Evolutionary conservation across 2,113 vertebrate genomes (phyloP), one percentile per base, ranked within the genome.

Genomic region (Turnix velox): DNA sequence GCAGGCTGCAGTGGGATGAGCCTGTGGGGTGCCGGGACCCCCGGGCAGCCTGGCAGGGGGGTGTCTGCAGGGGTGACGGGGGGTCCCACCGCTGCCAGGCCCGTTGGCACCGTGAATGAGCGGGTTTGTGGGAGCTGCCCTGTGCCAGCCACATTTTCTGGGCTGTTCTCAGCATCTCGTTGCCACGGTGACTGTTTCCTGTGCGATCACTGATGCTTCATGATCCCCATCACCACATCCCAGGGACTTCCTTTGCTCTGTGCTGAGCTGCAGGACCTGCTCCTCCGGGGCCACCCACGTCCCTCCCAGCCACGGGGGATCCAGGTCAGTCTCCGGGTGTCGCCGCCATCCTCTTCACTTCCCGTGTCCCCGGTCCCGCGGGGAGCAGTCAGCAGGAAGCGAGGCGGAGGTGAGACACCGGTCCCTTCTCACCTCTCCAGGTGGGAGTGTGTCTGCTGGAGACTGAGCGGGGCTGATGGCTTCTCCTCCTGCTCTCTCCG

Each of bases 171-270:
- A 74, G 93, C 93, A 94, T 95, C 90, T 49, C 27, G 91, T 94
- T 93, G 74, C 87, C 94, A 95, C 58, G 85, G 94, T 93, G 93
- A 96, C 91, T 54, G 94, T 79, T 96, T 96, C 96, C 95, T 94
- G 94, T 92, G 77, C 12, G 48, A 86, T 87, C 58, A 87, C 52
- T 83, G 74, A 55, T 63, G 91, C 93, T 87, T 78, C 67, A 43
- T 2, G 18, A 93, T 95, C 66, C 85, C 1, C 1, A 49, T 86
- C 52, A 31, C 81, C 93, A 58, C 78, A 94, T 51, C 69, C 4
- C 12, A 73, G 73, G 30, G 73, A 69, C 82, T 96, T 94, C 93
- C 93, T 96, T 76, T 79, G 28, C 84, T 59, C 59, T 16, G 40
- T 52, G 10, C 61, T 72, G 79, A 86, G 91, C 87, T 22, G 42